These are phyloP conservation scores for Oxyteleia sp. DNA, from an alignment of 2,888 invertebrate genomes.

Conservation along the genomic window DNA sequence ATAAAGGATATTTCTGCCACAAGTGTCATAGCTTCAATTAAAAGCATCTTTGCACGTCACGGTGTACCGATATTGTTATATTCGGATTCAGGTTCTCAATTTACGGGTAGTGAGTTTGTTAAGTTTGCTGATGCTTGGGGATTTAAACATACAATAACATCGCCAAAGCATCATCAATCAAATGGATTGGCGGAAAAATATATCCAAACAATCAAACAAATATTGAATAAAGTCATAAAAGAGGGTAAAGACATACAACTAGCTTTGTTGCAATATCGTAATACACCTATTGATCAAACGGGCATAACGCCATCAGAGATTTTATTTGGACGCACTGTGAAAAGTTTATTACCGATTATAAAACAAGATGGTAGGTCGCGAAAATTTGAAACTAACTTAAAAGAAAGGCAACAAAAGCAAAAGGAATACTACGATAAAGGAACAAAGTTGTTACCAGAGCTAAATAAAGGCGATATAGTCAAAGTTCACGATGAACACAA, in stretches of 20 bases:
- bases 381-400: too few relatives aligned
- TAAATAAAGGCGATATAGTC: conserved; percentile 33
- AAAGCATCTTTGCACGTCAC: conserved; percentile 52
- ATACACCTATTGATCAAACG: conserved; percentile 64
- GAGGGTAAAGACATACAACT: conserved; percentile 56
- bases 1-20: conserved; percentile 19
- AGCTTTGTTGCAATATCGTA: conserved; percentile 68
- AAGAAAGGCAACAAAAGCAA: too few relatives aligned
- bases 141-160: conserved; percentile 37
- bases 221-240: conserved; percentile 37
- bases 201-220: conserved; percentile 63
- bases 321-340: conserved; percentile 44
- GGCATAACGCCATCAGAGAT: conserved; percentile 64
- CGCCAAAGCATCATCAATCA: conserved; percentile 59
- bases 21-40: conserved; percentile 37
- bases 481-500: conserved; percentile 29
- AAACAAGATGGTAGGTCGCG: too few relatives aligned
- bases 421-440: conserved; percentile 32
- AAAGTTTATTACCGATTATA: conserved; percentile 60
- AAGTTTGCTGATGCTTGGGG: conserved; percentile 57
- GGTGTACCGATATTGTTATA: conserved; percentile 61
- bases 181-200: conserved; percentile 58
- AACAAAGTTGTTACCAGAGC: conserved; percentile 20
- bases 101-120: conserved; percentile 33
- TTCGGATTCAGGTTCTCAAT: conserved; percentile 64